A percentile compares a stretch with the other conserved stretches of the same genome.
Evolutionary conservation across 2,797 vertebrate genomes (phyloP).

Genomic region (Anguilla megastoma): DNA sequence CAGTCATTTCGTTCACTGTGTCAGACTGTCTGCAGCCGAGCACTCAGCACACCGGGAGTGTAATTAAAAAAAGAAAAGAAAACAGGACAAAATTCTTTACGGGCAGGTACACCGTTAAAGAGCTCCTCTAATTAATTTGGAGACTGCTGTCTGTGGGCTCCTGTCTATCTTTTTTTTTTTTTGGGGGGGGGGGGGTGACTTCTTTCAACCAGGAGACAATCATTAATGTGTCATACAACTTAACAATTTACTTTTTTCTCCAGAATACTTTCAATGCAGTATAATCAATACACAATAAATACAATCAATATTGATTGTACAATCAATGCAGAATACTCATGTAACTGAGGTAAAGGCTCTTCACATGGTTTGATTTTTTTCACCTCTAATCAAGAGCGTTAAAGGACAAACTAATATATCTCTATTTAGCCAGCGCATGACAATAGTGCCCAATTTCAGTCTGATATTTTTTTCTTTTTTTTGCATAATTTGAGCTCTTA

Average conservation of each 20-base stretch:
- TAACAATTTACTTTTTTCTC: background rate
- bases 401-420: background rate
- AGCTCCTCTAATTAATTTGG: background rate
- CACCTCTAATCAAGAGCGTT: background rate
- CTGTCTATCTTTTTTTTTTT: background rate
- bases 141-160: background rate
- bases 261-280: background rate
- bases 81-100: background rate
- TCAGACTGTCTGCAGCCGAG: background rate
- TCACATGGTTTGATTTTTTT: background rate
- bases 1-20: background rate
- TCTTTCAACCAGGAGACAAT: conserved; percentile 4
- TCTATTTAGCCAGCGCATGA: background rate
- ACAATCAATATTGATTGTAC: background rate
- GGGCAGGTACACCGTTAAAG: background rate
- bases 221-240: background rate
- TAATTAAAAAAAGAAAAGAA: background rate
- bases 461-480: background rate
- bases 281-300: background rate
- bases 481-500: background rate
- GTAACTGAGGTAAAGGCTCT: background rate
- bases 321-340: background rate
- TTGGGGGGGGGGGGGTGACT: background rate
- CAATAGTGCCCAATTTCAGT: background rate
- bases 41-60: background rate